A percentile compares a stretch with the other conserved stretches of the same genome.
Conservation (phyloP, 2,113 vertebrate species). For the Sphyrna mokarran region DNA sequence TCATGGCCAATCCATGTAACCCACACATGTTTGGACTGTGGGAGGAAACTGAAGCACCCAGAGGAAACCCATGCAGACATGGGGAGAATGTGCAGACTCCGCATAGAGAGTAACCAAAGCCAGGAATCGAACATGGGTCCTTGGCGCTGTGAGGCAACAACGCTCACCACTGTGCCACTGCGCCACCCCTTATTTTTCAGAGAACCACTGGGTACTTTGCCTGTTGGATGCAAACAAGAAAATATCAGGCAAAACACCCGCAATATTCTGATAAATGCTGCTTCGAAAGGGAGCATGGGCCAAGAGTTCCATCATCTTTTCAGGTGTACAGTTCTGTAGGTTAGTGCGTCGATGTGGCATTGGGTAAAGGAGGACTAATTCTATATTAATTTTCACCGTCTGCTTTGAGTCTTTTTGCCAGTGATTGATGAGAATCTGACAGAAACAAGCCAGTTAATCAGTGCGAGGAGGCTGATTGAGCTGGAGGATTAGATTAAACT, state of each 20-base stretch:
- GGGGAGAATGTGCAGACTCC: too few species aligned
- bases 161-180: too few species aligned
- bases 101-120: too few species aligned
- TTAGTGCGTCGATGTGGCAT: neutral
- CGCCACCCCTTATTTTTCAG: too few species aligned
- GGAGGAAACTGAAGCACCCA: too few species aligned
- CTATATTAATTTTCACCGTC: neutral
- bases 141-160: too few species aligned
- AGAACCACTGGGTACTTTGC: too few species aligned
- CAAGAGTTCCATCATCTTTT: too few species aligned
- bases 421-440: neutral
- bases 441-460: constrained; percentile 9
- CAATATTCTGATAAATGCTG: neutral
- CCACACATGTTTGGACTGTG: too few species aligned
- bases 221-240: neutral
- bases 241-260: neutral
- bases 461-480: neutral
- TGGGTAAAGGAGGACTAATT: neutral
- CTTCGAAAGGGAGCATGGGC: neutral
- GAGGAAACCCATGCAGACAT: too few species aligned
- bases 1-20: too few species aligned
- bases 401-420: neutral
- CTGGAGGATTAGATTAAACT: constrained; percentile 26
- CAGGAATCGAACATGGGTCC: too few species aligned
- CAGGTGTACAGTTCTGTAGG: neutral